Percentiles rank a stretch among this genome's conserved stretches.
Evolutionary conservation across 2,888 invertebrate species (phyloP).

Genomic region (Candidula unifasciata): DNA sequence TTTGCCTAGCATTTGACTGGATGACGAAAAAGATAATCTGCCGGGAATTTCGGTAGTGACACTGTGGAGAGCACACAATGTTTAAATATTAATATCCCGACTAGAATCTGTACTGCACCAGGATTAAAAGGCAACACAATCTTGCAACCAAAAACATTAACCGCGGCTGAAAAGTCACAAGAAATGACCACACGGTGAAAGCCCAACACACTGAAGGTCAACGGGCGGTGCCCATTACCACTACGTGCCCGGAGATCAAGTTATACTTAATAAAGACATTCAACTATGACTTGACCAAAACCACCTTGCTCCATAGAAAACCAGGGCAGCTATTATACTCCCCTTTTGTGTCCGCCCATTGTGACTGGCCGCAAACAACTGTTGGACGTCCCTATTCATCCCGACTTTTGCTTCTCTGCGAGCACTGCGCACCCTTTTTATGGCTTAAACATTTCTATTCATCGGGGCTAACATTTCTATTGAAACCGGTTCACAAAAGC

Average conservation of each 20-base stretch:
- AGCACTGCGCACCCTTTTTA: neutral
- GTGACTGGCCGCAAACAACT: neutral
- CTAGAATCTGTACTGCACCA: too few relatives aligned
- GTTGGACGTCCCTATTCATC: neutral
- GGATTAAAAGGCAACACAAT: too few relatives aligned
- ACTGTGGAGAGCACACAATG: too few relatives aligned
- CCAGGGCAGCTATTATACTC: neutral
- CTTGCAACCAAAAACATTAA: too few relatives aligned
- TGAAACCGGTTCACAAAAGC: constrained; percentile 4
- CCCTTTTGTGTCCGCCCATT: neutral
- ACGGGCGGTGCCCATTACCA: neutral
- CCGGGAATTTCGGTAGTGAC: too few relatives aligned
- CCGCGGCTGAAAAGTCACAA: neutral
- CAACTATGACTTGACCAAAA: neutral
- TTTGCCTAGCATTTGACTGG: too few relatives aligned
- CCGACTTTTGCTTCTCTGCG: neutral
- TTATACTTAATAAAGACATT: constrained; percentile 35
- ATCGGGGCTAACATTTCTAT: constrained; percentile 10
- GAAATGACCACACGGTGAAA: neutral
- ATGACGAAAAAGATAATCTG: too few relatives aligned
- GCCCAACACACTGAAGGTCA: neutral
- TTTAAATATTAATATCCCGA: too few relatives aligned
- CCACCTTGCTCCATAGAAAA: neutral
- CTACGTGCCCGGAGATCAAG: neutral
- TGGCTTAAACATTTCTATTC: constrained; percentile 13